Evolutionary conservation across 1,140 invertebrate species (phyloP), one percentile per base, ranked within the genome.

Genomic region (Palaemon carinicauda): DNA sequence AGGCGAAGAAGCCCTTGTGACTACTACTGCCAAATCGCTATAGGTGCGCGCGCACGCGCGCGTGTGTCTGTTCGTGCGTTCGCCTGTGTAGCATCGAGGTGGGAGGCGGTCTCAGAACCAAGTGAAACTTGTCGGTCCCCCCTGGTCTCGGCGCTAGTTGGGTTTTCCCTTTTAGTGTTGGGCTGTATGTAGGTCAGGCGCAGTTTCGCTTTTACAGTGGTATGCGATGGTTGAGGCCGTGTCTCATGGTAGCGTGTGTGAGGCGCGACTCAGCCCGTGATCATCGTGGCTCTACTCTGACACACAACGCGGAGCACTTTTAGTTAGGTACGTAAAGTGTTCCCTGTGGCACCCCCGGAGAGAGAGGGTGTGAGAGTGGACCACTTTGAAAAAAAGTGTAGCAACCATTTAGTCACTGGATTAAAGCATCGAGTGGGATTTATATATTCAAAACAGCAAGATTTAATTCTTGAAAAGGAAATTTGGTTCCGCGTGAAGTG

Each of bases 161-260:
- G 83, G 77, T 86, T 86, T 86, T 80, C 83, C 83, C 77, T 86
- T 86, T 86, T 86, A 86, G 83, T 86, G 80, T 86, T 65, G 83
- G 83, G 5, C 77, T 65, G 83, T 80, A 80, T 80, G 77, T 86
- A 80, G 77, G 77, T 80, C 65, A 80, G 52, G 54, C 65, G 78
- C 78, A 86, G 83, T 86, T 86, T 86, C 83, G 83, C 83, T 86
- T 86, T 86, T 86, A 80, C 77, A 80, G 83, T 86, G 83, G 83
- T 86, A 86, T 86, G 83, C 83, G 83, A 86, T 86, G 83, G 83
- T 86, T 75, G 83, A 65, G 83, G 65, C 77, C 77, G 83, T 86
- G 83, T 86, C 83, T 86, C 54, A 77, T 86, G 83, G 77, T 77
- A 86, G 83, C 83, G 83, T 86, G 81, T 86, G 77, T 86, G 77